These are phyloP conservation scores for Bubo blakistoni DNA, from an alignment of 2,113 vertebrate genomes.

Conservation along the genomic window DNA sequence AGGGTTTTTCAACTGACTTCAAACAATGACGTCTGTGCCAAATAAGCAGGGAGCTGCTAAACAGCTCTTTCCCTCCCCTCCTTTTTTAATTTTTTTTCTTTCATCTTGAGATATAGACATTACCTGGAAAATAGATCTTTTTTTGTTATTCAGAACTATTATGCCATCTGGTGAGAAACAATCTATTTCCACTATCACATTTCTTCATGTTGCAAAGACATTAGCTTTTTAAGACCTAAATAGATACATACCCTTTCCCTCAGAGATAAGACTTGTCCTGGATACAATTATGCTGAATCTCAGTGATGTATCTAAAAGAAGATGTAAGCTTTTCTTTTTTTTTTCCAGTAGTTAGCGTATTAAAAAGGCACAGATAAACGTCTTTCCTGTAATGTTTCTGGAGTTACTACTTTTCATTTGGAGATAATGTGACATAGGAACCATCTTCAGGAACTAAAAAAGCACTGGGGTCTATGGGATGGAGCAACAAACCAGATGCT, in stretches of 20 bases:
- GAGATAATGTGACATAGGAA: not conserved
- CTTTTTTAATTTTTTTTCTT: not conserved
- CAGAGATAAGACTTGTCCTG: not conserved
- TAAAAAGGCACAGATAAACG: slow-evolving; percentile 2
- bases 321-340: not conserved
- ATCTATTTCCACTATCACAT: not conserved
- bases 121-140: not conserved
- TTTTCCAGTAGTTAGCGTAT: not conserved
- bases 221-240: not conserved
- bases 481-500: not conserved
- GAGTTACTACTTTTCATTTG: not conserved
- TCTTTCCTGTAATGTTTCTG: not conserved
- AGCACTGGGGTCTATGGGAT: not conserved
- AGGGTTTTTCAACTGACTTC: not conserved
- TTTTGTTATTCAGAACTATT: not conserved
- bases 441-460: not conserved
- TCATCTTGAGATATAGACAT: not conserved
- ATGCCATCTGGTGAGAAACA: not conserved
- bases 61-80: not conserved
- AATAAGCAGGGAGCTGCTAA: not conserved
- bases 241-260: not conserved
- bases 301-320: not conserved
- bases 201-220: not conserved
- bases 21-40: not conserved
- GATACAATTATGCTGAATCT: slow-evolving; percentile 20